Evolutionary conservation across 1,140 invertebrate species (phyloP), one percentile per base, ranked within the genome.

Genomic region (Tetramorium alpestre): DNA sequence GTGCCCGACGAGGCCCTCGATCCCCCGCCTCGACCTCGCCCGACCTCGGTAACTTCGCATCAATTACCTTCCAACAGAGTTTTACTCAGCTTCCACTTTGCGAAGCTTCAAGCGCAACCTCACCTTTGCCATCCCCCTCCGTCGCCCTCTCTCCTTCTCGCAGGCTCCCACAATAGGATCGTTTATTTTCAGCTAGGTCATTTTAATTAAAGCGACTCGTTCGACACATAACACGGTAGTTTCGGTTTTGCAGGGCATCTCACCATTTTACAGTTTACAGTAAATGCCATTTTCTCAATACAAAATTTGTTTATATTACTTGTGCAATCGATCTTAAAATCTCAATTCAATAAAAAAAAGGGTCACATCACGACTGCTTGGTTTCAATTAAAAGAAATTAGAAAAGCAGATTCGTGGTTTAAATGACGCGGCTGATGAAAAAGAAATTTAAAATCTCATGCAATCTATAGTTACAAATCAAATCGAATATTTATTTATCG

Each of bases 11-110:
- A 38, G 41, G 22, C 16, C 44, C 33, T 49, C 76, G 56, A 62
- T 49, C n/a, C 65, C 65, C 16, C 44, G 33, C 25, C 7, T 62
- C 69, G 67, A 72, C 65, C 3, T 64, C 80, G 38, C 81, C 11
- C 78, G 67, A 82, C 67, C 69, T 49, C 54, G 67, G 80, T 56
- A 84, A 75, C 54, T 75, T 73, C 41, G 69, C 69, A 60, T 75
- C 80, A 41, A 70, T 51, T 70, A 81, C 22, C 78, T 70, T 33
- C 78, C 65, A 69, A 56, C 65, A 70, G 77, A 38, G 51, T 70
- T 81, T 81, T 56, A 56, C 38, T 16, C 77, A n/a, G 64, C 77
- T 69, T 80, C 49, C 47, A 70, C 47, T 54, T 81, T 70, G 49
- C 38, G 38, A 51, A 58, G 49, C 51, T 70, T 81, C 47, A 44